Evolutionary conservation across 2,797 vertebrate genomes (phyloP).

Genomic region (Hafferia zeledoni): DNA sequence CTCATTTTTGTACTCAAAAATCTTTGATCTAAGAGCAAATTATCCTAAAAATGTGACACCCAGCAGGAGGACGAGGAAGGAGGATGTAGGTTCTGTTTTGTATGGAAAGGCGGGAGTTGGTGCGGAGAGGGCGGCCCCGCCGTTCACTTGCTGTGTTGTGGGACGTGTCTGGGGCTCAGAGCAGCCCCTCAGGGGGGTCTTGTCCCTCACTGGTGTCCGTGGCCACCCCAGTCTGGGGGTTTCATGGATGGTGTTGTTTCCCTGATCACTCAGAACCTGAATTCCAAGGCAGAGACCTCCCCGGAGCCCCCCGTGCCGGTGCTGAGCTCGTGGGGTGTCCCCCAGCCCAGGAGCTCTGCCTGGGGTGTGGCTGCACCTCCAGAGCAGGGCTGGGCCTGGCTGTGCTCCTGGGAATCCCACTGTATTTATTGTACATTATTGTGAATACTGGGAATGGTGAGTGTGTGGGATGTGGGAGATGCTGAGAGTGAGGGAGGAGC

Average conservation of each 20-base stretch:
- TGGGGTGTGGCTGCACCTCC: not conserved
- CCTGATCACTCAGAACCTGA: not conserved
- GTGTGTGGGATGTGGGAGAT: conserved; percentile 13
- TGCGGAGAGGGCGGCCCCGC: fast-evolving
- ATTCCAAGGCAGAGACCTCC: not conserved
- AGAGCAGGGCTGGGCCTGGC: not conserved
- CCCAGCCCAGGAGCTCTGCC: not conserved
- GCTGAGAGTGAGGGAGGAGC: not conserved
- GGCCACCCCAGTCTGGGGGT: not conserved
- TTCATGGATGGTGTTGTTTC: not conserved
- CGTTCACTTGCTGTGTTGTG: not conserved
- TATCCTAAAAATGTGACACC: not conserved
- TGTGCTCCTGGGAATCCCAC: not conserved
- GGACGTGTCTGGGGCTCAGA: not conserved
- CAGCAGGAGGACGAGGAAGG: not conserved
- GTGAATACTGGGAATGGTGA: conserved; percentile 68
- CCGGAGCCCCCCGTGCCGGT: fast-evolving
- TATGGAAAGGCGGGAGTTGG: not conserved
- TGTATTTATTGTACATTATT: conserved; percentile 75
- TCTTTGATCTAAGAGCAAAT: not conserved
- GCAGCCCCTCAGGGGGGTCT: not conserved
- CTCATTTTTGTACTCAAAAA: conserved; percentile 10
- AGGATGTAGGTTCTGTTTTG: not conserved
- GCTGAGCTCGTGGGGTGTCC: not conserved
- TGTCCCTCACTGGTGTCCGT: not conserved